phyloP scores from a whole-genome alignment of 2,888 invertebrate genomes.

The Drosophila testacea region DNA sequence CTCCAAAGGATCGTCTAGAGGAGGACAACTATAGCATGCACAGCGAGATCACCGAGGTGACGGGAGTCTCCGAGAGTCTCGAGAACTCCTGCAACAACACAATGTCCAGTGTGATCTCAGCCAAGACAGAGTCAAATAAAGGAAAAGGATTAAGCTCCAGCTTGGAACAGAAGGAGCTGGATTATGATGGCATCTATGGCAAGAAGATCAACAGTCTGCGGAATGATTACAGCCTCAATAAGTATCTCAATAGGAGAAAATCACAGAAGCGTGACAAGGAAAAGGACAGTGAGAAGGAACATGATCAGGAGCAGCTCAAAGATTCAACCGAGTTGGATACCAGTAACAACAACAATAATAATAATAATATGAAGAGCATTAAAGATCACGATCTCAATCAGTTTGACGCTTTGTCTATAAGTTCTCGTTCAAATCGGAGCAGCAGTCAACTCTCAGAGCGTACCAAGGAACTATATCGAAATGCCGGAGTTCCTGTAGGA shows the following conservation, averaged over 20 bases:
- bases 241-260: slow-evolving; percentile 83
- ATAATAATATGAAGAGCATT: slow-evolving; percentile 60
- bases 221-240: slow-evolving; percentile 83
- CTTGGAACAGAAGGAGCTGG: slow-evolving; percentile 47
- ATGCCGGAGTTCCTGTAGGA: slow-evolving; percentile 83
- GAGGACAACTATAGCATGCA: slow-evolving; percentile 83
- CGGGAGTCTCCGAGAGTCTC: slow-evolving; percentile 82
- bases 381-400: slow-evolving; percentile 81
- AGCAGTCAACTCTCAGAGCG: slow-evolving; percentile 84
- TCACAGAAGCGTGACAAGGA: slow-evolving; percentile 64
- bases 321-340: slow-evolving; percentile 46
- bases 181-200: slow-evolving; percentile 79
- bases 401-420: slow-evolving; percentile 83
- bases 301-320: slow-evolving; percentile 36
- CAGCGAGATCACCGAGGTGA: slow-evolving; percentile 84
- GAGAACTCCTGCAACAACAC: slow-evolving; percentile 80
- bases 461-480: slow-evolving; percentile 84
- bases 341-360: slow-evolving; percentile 34
- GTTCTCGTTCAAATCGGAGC: slow-evolving; percentile 84
- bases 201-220: slow-evolving; percentile 81
- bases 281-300: slow-evolving; percentile 29
- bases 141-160: slow-evolving; percentile 2
- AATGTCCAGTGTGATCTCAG: slow-evolving; percentile 71
- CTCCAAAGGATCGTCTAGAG: slow-evolving; percentile 49
- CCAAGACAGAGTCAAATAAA: slow-evolving; percentile 49